Evolutionary conservation across 2,113 vertebrate genomes (phyloP), one percentile per base, ranked within the genome.

Genomic region (Protomyctophum bolini): DNA sequence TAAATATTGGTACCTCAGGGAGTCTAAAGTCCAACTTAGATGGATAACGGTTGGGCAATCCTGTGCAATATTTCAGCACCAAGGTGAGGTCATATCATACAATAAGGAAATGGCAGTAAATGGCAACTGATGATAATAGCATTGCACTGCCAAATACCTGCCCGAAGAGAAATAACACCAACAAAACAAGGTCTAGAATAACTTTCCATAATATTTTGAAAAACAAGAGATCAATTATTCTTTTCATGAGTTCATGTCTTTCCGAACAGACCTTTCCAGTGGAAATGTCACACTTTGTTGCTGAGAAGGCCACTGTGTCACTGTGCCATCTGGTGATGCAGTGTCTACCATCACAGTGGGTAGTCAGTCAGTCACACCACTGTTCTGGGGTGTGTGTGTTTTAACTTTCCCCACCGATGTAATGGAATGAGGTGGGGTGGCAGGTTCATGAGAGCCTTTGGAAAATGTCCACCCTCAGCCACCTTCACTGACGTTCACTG

Each of bases 401-500:
- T 84, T 56, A 75, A 85, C 69, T 76, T 80, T 80, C 73, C 69
- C 70, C 76, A 61, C 85, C 81, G 88, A 75, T 77, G 68, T 46
- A 76, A 75, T 49, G 50, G 45, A 2, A 54, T 45, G 60, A 58
- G 67, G 52, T 2, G 64, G 3, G 56, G 67, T 66, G 73, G 75
- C 55, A 14, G 76, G 72, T 48, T 66, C 71, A 57, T 29, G 15
- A 57, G 72, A 69, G 46, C 68, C 46, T 70, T 51, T 45, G 48
- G 54, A 69, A 68, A 70, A 74, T 4, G 8, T 75, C 52, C 47
- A 33, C 63, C 51, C 70, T 55, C 58, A n/a, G 58, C 46, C 45
- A 21, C 21, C 21, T 61, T 57, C 70, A 73, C 67, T 77, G 80
- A 75, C 50, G 51, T 45, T 1, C 15, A 21, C 3, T 10, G 33